Evolutionary conservation across 2,888 invertebrate genomes (phyloP).

Genomic region (Drosophila maculinotata): DNA sequence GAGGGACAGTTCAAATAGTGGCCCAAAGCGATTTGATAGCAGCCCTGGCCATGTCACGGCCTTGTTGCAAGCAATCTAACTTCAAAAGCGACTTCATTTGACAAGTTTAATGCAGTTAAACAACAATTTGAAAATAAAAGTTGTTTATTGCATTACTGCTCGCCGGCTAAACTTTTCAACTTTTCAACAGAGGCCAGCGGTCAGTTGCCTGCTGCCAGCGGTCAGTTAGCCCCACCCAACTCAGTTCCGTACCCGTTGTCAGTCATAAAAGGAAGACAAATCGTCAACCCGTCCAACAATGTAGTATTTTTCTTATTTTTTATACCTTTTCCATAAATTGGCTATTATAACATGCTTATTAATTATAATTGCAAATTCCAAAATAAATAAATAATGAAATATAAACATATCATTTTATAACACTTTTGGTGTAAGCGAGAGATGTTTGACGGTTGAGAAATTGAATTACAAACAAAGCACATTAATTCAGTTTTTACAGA

Average conservation of each 20-base stretch:
- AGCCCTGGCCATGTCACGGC: conserved; percentile 32
- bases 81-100: conserved; percentile 73
- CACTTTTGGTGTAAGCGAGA: no score
- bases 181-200: conserved; percentile 41
- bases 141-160: conserved; percentile 66
- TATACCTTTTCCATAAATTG: conserved; percentile 2
- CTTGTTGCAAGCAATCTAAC: conserved; percentile 67
- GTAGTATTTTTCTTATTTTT: conserved; percentile 3
- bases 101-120: conserved; percentile 76
- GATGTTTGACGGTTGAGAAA: neutral
- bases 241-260: conserved; percentile 33
- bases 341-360: conserved; percentile 13
- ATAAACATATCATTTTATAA: neutral
- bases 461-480: neutral
- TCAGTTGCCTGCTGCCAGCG: conserved; percentile 18
- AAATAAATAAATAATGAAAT: neutral
- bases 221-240: conserved; percentile 11
- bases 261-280: conserved; percentile 50
- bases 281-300: conserved; percentile 13
- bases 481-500: neutral
- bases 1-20: conserved; percentile 18
- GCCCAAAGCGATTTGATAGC: conserved; percentile 33
- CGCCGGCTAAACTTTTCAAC: conserved; percentile 48
- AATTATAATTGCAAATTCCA: no score
- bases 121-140: conserved; percentile 60